Percentiles rank a stretch among this genome's conserved stretches.
These are phyloP conservation scores for Pseudomyrmex cubaensis DNA, from an alignment of 1,140 invertebrate genomes.

Conservation along the genomic window DNA sequence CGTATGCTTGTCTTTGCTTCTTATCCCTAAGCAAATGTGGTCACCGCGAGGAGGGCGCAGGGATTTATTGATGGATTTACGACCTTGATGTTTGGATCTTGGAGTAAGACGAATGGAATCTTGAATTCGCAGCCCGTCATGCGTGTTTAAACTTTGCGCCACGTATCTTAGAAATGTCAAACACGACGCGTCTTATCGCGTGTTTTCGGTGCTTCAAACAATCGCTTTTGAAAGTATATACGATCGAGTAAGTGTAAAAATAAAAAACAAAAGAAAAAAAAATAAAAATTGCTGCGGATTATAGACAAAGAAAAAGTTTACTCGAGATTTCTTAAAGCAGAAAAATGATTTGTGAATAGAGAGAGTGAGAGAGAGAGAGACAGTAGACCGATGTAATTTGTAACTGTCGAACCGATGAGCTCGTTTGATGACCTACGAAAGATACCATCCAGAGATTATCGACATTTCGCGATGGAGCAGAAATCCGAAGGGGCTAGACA, in stretches of 20 bases:
- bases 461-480: conserved; percentile 71
- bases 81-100: conserved; percentile 74
- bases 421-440: conserved; percentile 46
- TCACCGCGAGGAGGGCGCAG: conserved; percentile 73
- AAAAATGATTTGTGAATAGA: conserved; percentile 3
- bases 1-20: conserved; percentile 82
- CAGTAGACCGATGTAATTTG: conserved; percentile 29
- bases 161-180: conserved; percentile 1
- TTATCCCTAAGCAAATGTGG: conserved; percentile 83
- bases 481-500: conserved; percentile 77
- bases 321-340: neutral
- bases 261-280: too few relatives aligned
- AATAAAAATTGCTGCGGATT: neutral
- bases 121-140: conserved; percentile 68
- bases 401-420: conserved; percentile 27
- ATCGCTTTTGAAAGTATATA: neutral
- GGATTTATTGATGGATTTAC: conserved; percentile 84
- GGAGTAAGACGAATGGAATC: conserved; percentile 73
- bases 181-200: neutral
- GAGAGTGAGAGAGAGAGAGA: neutral
- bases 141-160: conserved; percentile 58
- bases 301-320: neutral
- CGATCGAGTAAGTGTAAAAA: neutral
- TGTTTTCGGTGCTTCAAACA: neutral
- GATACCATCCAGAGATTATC: conserved; percentile 66